A percentile compares a stretch with the other conserved stretches of the same genome.
phyloP scores from a whole-genome alignment of 2,797 vertebrate species.

The Enteromius radiatus region DNA sequence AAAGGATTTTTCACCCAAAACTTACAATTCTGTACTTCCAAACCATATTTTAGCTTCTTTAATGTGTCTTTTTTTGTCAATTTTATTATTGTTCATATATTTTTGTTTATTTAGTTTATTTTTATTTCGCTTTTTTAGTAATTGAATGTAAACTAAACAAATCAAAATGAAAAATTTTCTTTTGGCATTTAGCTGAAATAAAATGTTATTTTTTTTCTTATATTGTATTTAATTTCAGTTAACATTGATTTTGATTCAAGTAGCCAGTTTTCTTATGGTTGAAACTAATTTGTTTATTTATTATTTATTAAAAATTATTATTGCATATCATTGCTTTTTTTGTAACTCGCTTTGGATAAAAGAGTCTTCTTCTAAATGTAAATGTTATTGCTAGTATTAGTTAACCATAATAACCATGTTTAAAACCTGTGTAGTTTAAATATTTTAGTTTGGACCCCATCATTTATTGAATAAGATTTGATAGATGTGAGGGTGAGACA shows the following conservation, averaged over 20 bases:
- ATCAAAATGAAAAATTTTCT: neutral
- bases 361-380: neutral
- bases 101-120: neutral
- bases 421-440: neutral
- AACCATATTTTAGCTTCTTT: neutral
- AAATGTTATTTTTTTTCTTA: neutral
- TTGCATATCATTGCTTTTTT: neutral
- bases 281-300: too few relatives aligned
- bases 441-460: neutral
- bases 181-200: neutral
- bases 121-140: neutral
- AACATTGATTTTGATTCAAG: neutral
- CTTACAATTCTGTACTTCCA: neutral
- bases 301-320: too few relatives aligned
- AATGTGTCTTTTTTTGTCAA: neutral
- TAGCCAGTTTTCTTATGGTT: neutral
- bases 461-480: neutral
- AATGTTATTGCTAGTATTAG: neutral
- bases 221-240: neutral
- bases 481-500: neutral
- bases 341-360: neutral
- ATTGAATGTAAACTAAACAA: neutral
- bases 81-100: neutral
- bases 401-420: neutral
- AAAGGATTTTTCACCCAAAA: neutral